Percentiles rank a stretch among this genome's conserved stretches.
Conservation (phyloP, 2,888 invertebrate genomes). For the Agrotis puta region DNA sequence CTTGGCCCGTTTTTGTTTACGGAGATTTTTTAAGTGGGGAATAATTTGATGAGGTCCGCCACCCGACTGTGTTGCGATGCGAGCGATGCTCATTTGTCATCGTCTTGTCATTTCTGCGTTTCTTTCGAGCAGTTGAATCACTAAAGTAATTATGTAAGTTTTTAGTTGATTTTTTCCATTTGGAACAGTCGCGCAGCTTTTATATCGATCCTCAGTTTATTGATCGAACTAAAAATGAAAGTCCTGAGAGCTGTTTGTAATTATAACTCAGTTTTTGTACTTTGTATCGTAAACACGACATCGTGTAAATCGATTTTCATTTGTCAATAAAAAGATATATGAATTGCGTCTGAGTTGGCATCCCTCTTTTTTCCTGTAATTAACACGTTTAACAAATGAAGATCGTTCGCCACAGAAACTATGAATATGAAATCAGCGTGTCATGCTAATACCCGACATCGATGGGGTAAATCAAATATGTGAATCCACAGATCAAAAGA, state of each 20-base stretch:
- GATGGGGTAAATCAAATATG: constrained; percentile 91
- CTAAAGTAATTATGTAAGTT: constrained; percentile 89
- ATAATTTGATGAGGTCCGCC: constrained; percentile 91
- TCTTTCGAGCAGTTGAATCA: constrained; percentile 89
- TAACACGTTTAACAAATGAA: constrained; percentile 77
- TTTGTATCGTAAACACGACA: constrained; percentile 44
- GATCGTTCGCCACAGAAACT: constrained; percentile 80
- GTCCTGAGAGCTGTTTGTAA: constrained; percentile 48
- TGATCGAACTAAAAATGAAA: constrained; percentile 63
- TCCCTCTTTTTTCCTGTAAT: constrained; percentile 64
- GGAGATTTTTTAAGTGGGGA: constrained; percentile 90
- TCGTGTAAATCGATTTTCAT: constrained; percentile 41
- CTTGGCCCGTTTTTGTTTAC: constrained; percentile 89
- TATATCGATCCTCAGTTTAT: constrained; percentile 72
- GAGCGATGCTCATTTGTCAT: constrained; percentile 90
- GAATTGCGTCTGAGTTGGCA: constrained; percentile 4
- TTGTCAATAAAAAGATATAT: constrained; percentile 39
- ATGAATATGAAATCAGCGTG: constrained; percentile 89
- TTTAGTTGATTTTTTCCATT: constrained; percentile 85
- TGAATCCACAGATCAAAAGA: constrained; percentile 91
- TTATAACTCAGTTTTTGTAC: constrained; percentile 52
- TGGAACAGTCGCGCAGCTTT: constrained; percentile 70
- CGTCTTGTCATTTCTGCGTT: constrained; percentile 91
- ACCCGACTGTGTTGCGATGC: constrained; percentile 89
- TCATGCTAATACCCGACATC: constrained; percentile 86